phyloP scores from a whole-genome alignment of 2,113 vertebrate genomes.

The Centropus bengalensis region DNA sequence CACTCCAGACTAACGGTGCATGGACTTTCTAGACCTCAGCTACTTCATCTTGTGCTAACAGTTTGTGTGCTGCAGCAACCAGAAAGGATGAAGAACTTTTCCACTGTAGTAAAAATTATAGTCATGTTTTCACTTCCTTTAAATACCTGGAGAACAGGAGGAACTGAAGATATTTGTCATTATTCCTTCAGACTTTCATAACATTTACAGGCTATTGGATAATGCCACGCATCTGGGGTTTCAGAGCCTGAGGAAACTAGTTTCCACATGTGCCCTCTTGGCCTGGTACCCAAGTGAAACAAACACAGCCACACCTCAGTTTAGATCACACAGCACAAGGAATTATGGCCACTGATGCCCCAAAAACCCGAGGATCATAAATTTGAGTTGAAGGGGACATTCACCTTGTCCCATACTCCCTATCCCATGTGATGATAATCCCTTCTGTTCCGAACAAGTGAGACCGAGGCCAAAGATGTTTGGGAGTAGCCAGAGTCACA shows the following conservation, averaged over 20 bases:
- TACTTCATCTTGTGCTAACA: not conserved
- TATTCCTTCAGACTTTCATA: not conserved
- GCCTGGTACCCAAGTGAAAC: not conserved
- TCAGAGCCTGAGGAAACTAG: not conserved
- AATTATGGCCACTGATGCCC: not conserved
- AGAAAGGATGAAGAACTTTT: not conserved
- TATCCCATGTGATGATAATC: not conserved
- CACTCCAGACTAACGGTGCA: fast-evolving
- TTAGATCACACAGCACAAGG: not conserved
- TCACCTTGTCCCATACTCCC: not conserved
- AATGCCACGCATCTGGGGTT: not conserved
- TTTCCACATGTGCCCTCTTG: not conserved
- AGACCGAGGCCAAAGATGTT: not conserved
- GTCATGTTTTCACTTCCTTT: not conserved
- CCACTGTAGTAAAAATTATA: not conserved
- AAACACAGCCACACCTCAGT: not conserved
- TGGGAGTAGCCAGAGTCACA: not conserved
- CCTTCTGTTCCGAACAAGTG: not conserved
- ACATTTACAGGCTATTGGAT: not conserved
- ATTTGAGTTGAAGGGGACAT: not conserved
- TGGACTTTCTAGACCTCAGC: not conserved
- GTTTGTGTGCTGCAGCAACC: not conserved
- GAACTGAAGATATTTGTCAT: not conserved
- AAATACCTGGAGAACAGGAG: not conserved
- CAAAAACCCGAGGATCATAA: not conserved